A percentile compares a stretch with the other conserved stretches of the same genome.
Conservation (phyloP, 1,140 invertebrate genomes). For the Platorchestia sp. region DNA sequence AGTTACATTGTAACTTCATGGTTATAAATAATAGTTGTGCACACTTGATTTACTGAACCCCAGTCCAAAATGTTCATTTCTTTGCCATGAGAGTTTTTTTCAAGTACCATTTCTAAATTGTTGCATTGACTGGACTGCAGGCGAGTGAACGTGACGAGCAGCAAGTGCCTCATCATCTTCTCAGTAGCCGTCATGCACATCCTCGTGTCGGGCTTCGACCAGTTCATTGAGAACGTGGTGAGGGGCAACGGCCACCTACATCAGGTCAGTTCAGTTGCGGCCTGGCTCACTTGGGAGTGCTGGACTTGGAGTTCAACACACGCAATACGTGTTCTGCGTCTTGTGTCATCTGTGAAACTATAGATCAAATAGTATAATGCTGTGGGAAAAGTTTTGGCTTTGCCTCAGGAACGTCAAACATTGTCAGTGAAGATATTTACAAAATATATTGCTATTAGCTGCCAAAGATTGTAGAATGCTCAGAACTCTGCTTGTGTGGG, state of each 20-base stretch:
- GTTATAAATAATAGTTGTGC: too few relatives aligned
- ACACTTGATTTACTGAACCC: too few relatives aligned
- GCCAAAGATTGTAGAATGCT: background rate
- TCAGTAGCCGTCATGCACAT: constrained; percentile 68
- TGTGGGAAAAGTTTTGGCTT: background rate
- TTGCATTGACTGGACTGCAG: constrained; percentile 50
- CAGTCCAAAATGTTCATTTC: too few relatives aligned
- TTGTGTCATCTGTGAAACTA: background rate
- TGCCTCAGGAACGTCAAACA: too few relatives aligned
- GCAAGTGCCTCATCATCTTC: constrained; percentile 74
- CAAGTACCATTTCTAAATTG: constrained; percentile 4
- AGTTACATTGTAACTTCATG: too few relatives aligned
- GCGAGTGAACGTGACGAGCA: constrained; percentile 56
- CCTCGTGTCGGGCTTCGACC: constrained; percentile 56
- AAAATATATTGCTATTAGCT: background rate
- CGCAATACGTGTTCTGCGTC: background rate
- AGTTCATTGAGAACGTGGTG: constrained; percentile 59
- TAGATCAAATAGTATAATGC: background rate
- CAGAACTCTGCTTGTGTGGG: background rate
- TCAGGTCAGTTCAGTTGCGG: constrained; percentile 49
- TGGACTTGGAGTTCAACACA: background rate
- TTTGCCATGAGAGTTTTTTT: too few relatives aligned
- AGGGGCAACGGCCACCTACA: constrained; percentile 55
- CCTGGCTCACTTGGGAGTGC: background rate
- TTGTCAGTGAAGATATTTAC: too few relatives aligned